Percentiles rank a stretch among this genome's conserved stretches.
These are phyloP conservation scores for Linepithema humile DNA, from an alignment of 1,140 invertebrate genomes.

Conservation along the genomic window DNA sequence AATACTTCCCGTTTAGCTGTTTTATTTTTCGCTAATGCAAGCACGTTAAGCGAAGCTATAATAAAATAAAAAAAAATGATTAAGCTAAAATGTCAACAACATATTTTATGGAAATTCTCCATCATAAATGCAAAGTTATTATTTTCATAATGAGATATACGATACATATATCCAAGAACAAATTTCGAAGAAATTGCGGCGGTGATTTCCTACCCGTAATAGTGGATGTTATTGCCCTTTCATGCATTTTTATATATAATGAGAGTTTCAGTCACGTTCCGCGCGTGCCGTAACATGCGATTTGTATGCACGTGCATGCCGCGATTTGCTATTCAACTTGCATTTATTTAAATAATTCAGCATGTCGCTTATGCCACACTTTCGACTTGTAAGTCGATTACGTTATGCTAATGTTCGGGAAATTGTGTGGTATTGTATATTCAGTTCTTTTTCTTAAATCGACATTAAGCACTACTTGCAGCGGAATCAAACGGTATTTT, in stretches of 20 bases:
- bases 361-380: constrained; percentile 15
- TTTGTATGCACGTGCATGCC: constrained; percentile 38
- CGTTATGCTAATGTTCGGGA: constrained; percentile 12
- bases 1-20: not conserved
- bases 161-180: not conserved
- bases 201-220: constrained; percentile 14
- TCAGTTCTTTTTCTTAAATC: not conserved
- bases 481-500: not conserved
- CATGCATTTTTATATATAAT: constrained; percentile 35
- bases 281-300: constrained; percentile 8
- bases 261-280: constrained; percentile 21
- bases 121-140: constrained; percentile 21
- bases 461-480: not conserved
- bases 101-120: not conserved
- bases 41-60: not conserved
- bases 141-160: constrained; percentile 1
- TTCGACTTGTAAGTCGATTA: constrained; percentile 12
- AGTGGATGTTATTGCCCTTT: constrained; percentile 8
- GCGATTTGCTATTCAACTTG: constrained; percentile 29
- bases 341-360: constrained; percentile 49
- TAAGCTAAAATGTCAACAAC: not conserved
- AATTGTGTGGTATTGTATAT: not conserved
- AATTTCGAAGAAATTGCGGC: not conserved
- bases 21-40: constrained; percentile 2
- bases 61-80: not conserved